phyloP scores from a whole-genome alignment of 2,113 vertebrate genomes.

The Lampris incognitus region DNA sequence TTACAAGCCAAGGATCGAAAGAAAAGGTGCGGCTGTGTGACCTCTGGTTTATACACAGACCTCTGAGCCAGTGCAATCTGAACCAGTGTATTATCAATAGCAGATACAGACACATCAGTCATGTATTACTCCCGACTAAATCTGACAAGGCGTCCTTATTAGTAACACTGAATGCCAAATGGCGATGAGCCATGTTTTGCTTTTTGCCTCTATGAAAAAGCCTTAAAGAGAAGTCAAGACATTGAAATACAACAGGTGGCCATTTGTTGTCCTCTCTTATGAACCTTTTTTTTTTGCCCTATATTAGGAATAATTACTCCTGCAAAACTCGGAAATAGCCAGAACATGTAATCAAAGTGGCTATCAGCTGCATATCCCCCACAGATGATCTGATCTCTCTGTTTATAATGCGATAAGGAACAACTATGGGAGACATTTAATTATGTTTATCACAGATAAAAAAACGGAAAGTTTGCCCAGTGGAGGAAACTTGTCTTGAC shows the following conservation, averaged over 20 bases:
- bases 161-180: slow-evolving; percentile 2
- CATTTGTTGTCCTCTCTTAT: slow-evolving; percentile 33
- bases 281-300: slow-evolving; percentile 54
- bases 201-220: slow-evolving; percentile 57
- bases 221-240: slow-evolving; percentile 61
- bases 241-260: background rate
- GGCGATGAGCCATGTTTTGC: slow-evolving; percentile 29
- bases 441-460: background rate
- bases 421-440: slow-evolving; percentile 5
- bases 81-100: slow-evolving; percentile 9
- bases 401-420: slow-evolving; percentile 3
- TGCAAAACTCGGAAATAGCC: slow-evolving; percentile 29
- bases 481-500: slow-evolving; percentile 51
- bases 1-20: slow-evolving; percentile 47
- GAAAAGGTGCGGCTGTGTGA: slow-evolving; percentile 12
- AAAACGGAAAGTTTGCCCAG: background rate
- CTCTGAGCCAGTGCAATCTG: slow-evolving; percentile 16
- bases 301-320: slow-evolving; percentile 35
- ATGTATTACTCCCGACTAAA: background rate
- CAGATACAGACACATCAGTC: background rate
- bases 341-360: slow-evolving; percentile 1
- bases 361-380: slow-evolving; percentile 3
- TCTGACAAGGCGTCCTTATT: slow-evolving; percentile 5
- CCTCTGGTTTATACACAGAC: slow-evolving; percentile 13
- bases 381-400: background rate